Evolutionary conservation across 2,113 vertebrate genomes (phyloP).

Genomic region (Rynchops niger): DNA sequence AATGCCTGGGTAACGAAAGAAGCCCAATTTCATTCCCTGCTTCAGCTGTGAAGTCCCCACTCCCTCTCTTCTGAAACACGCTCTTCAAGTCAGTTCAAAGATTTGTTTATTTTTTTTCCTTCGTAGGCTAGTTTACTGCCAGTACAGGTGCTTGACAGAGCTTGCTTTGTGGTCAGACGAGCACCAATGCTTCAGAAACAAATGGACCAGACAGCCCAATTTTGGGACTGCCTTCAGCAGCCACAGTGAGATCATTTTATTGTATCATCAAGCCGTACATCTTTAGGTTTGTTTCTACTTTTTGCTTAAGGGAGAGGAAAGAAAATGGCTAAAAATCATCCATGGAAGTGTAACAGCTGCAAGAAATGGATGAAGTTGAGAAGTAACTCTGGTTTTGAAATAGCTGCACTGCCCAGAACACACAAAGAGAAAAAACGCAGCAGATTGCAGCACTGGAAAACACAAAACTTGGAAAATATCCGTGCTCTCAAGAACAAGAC

Average conservation of each 20-base stretch:
- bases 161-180: neutral
- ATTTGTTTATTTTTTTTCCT: rapidly evolving
- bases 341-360: neutral
- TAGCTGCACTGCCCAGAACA: rapidly evolving
- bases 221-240: neutral
- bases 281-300: neutral
- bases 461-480: rapidly evolving
- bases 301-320: neutral
- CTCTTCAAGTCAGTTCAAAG: neutral
- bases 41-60: neutral
- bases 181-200: neutral
- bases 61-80: neutral
- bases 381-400: neutral
- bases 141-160: neutral
- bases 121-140: neutral
- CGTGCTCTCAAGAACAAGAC: neutral
- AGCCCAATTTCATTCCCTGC: neutral
- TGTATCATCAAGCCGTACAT: rapidly evolving
- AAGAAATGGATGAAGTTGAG: rapidly evolving
- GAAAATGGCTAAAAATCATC: neutral
- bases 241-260: rapidly evolving
- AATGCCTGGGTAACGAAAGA: neutral
- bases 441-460: rapidly evolving
- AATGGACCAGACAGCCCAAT: rapidly evolving
- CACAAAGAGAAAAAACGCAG: rapidly evolving